A percentile compares a stretch with the other conserved stretches of the same genome.
Conservation (phyloP, 2,113 vertebrate genomes). For the Irena cyanogastra region DNA sequence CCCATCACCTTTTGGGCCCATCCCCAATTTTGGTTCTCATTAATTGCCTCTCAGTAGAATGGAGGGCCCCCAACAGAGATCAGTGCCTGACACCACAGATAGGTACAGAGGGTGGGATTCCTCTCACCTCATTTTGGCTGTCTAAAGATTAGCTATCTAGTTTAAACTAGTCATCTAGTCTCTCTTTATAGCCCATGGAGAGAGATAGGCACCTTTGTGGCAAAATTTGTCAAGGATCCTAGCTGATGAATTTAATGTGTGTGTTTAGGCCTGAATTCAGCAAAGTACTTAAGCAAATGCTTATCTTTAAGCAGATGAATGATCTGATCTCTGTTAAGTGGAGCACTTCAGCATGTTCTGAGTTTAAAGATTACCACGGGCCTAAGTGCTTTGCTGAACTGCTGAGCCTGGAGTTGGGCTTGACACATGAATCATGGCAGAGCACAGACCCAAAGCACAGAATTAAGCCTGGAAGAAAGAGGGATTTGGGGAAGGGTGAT, state of each 20-base stretch:
- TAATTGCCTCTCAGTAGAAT: not conserved
- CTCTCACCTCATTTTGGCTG: slow-evolving; percentile 31
- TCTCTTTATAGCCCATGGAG: not conserved
- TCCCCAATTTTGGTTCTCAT: not conserved
- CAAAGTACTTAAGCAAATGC: slow-evolving; percentile 31
- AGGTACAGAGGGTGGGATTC: not conserved
- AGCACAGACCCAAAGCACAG: not conserved
- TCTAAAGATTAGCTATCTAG: slow-evolving; percentile 25
- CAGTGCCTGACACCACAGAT: not conserved
- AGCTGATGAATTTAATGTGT: slow-evolving; percentile 21
- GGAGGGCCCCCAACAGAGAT: not conserved
- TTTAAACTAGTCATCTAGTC: not conserved
- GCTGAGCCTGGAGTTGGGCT: not conserved
- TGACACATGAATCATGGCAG: not conserved
- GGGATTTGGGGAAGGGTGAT: not conserved
- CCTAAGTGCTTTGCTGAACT: not conserved
- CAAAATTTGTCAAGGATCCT: not conserved
- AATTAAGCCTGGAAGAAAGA: not conserved
- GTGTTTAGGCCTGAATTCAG: slow-evolving; percentile 43
- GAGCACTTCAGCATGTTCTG: not conserved
- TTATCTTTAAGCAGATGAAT: slow-evolving; percentile 28
- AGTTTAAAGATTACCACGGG: not conserved
- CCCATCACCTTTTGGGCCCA: not conserved
- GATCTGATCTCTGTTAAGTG: slow-evolving; percentile 51
- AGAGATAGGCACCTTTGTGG: slow-evolving; percentile 22